Evolutionary conservation across 2,797 vertebrate species (phyloP).

Genomic region (Dipus sagitta): DNA sequence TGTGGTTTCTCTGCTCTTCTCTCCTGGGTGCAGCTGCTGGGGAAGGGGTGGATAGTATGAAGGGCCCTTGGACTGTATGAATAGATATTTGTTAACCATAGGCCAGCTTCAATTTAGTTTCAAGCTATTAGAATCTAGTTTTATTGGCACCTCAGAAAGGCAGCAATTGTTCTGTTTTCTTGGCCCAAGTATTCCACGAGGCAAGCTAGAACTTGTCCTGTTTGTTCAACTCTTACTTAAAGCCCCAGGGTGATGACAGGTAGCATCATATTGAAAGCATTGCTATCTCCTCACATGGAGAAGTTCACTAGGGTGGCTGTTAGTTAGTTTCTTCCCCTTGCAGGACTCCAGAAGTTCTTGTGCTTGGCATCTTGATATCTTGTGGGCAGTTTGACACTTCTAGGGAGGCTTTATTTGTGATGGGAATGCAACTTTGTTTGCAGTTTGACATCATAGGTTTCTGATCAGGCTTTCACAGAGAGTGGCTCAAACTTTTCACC

Average conservation of each 20-base stretch:
- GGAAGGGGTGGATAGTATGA: neutral
- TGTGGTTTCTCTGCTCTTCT: neutral
- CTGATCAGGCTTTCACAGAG: neutral
- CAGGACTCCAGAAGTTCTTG: neutral
- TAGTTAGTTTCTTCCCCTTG: neutral
- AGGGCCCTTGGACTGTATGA: slow-evolving; percentile 11
- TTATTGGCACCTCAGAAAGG: slow-evolving; percentile 71
- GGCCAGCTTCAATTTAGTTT: slow-evolving; percentile 63
- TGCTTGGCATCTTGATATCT: neutral
- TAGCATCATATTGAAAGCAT: neutral
- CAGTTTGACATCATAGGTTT: neutral
- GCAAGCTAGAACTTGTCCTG: slow-evolving; percentile 68
- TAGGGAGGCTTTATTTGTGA: neutral
- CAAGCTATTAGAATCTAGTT: slow-evolving; percentile 62
- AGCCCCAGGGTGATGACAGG: slow-evolving; percentile 24
- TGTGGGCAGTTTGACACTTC: neutral
- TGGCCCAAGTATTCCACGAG: neutral
- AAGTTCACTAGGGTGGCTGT: neutral
- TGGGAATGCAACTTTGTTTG: neutral
- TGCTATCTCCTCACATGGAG: neutral
- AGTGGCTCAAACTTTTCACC: neutral
- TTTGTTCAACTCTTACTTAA: slow-evolving; percentile 44
- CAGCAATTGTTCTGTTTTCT: slow-evolving; percentile 60
- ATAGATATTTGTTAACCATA: slow-evolving; percentile 59
- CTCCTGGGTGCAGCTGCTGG: neutral